Conservation (phyloP, 92 coral and sea anemone species). For the Porites divaricata region DNA sequence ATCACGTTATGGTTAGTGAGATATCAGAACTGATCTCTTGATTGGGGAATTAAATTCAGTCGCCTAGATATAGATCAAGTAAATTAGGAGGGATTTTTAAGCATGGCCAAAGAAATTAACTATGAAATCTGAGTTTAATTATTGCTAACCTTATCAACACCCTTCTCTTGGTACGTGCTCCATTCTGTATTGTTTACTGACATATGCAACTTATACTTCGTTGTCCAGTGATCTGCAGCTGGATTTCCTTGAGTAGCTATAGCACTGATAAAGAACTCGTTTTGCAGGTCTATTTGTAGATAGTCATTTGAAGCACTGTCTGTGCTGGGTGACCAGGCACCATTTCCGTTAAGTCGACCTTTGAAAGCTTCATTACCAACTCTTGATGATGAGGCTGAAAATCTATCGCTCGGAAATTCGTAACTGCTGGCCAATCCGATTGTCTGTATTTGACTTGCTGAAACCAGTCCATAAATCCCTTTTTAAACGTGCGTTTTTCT, state of each 20-base stretch:
- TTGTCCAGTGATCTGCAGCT: background rate
- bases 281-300: constrained; percentile 38
- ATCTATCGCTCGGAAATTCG: background rate
- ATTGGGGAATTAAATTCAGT: too few species aligned
- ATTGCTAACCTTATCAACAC: constrained; percentile 37
- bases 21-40: too few species aligned
- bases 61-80: too few species aligned
- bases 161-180: constrained; percentile 49
- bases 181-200: constrained; percentile 43
- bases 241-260: constrained; percentile 48
- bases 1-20: too few species aligned
- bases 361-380: background rate
- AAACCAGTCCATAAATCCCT: background rate
- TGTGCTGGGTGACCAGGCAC: constrained; percentile 18
- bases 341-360: constrained; percentile 20
- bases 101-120: background rate
- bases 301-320: background rate
- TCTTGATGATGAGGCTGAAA: background rate
- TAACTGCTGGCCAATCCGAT: background rate
- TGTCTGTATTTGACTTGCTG: background rate
- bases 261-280: constrained; percentile 36
- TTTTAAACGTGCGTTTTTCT: too few species aligned
- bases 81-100: background rate
- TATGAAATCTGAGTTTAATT: background rate
- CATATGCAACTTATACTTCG: constrained; percentile 45